These are phyloP conservation scores for Proisotoma minuta DNA, from an alignment of 2,888 invertebrate species.

Conservation along the genomic window DNA sequence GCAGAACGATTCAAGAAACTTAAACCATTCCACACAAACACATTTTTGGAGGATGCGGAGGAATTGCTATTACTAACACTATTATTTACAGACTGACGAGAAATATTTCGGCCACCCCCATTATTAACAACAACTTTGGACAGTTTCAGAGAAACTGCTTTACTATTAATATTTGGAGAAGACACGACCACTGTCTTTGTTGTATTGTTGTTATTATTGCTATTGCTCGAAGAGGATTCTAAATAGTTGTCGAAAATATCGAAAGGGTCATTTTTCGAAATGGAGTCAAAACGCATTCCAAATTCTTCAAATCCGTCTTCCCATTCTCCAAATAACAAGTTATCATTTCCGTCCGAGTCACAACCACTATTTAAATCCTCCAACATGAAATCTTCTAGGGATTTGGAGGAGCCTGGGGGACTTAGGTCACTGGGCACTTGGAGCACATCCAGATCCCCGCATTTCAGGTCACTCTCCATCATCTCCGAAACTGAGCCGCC, in stretches of 20 bases:
- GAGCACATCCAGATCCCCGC: background rate
- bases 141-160: background rate
- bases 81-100: slow-evolving; percentile 6
- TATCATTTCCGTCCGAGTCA: background rate
- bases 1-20: slow-evolving; percentile 3
- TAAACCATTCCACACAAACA: slow-evolving; percentile 5
- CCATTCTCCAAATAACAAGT: slow-evolving; percentile 16
- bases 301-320: slow-evolving; percentile 36
- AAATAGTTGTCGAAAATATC: background rate
- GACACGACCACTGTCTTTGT: background rate
- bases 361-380: background rate
- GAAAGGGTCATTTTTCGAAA: background rate
- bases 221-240: background rate
- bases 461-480: slow-evolving; percentile 81
- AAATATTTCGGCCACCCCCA: background rate
- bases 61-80: background rate
- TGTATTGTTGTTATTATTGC: background rate
- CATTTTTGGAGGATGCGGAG: background rate
- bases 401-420: background rate
- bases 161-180: background rate
- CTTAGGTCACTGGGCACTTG: slow-evolving; percentile 22
- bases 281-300: slow-evolving; percentile 29
- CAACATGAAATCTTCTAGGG: background rate
- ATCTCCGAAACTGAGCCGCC: slow-evolving; percentile 72
- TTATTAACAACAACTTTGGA: background rate